Percentiles rank a stretch among this genome's conserved stretches.
Evolutionary conservation across 2,888 invertebrate species (phyloP).

Genomic region (Apotomis turbidana): DNA sequence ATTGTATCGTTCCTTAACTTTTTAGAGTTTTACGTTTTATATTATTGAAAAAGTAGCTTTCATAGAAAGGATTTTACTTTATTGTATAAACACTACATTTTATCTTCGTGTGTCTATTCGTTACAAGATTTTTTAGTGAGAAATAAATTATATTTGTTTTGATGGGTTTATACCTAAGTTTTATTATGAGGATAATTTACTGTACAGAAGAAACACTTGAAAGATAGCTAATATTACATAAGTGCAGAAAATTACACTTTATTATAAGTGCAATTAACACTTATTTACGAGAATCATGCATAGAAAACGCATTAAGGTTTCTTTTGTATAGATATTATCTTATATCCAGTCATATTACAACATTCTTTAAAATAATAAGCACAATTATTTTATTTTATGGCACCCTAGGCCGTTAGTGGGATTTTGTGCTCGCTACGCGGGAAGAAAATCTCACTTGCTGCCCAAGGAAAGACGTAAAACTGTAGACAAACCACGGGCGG

Average conservation of each 20-base stretch:
- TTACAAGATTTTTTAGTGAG: conserved; percentile 40
- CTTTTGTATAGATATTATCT: not conserved
- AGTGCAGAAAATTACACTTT: not conserved
- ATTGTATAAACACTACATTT: conserved; percentile 29
- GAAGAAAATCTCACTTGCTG: too few relatives aligned
- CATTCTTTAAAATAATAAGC: conserved; percentile 2
- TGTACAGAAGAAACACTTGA: not conserved
- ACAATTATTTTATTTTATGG: conserved; percentile 4
- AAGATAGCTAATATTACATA: not conserved
- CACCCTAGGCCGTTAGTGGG: not conserved
- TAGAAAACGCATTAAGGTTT: too few relatives aligned
- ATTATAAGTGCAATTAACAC: too few relatives aligned
- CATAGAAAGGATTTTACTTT: conserved; percentile 39
- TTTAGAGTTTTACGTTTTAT: conserved; percentile 48
- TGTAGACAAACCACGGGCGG: too few relatives aligned
- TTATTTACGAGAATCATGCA: too few relatives aligned
- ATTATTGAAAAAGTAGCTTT: conserved; percentile 36
- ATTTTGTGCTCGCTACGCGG: too few relatives aligned
- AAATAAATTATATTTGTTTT: conserved; percentile 38
- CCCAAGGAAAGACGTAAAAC: too few relatives aligned
- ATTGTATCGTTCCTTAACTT: conserved; percentile 52
- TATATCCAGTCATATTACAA: conserved; percentile 7
- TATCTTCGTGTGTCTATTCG: conserved; percentile 35
- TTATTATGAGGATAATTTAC: conserved; percentile 3
- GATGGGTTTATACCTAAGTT: conserved; percentile 14